These are phyloP conservation scores for Mimumesa dahlbomi DNA, from an alignment of 2,888 invertebrate genomes.

Conservation along the genomic window DNA sequence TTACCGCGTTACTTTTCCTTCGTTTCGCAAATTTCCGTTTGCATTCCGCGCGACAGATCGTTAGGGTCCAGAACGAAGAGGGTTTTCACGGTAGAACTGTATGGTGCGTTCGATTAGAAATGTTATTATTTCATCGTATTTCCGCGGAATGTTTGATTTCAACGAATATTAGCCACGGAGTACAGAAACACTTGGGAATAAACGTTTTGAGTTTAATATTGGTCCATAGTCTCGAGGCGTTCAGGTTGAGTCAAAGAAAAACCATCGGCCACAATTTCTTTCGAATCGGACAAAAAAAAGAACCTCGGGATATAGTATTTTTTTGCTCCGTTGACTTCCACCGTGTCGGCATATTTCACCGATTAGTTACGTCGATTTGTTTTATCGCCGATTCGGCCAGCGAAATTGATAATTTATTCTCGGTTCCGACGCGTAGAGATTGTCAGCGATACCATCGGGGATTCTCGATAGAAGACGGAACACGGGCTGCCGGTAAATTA, in stretches of 20 bases:
- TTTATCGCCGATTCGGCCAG: background rate
- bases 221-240: background rate
- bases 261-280: background rate
- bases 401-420: background rate
- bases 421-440: background rate
- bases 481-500: background rate
- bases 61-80: slow-evolving; percentile 61
- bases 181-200: background rate
- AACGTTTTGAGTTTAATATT: slow-evolving; percentile 10
- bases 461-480: background rate
- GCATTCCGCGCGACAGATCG: slow-evolving; percentile 15
- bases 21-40: slow-evolving; percentile 1
- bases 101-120: slow-evolving; percentile 25
- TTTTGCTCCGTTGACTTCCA: background rate
- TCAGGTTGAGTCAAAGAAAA: slow-evolving; percentile 43
- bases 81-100: slow-evolving; percentile 33
- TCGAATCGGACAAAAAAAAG: background rate
- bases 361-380: too few relatives aligned
- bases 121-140: slow-evolving; percentile 18
- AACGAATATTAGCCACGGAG: background rate
- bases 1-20: too few relatives aligned
- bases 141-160: background rate
- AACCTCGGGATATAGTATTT: background rate
- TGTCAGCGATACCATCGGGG: too few relatives aligned
- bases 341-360: background rate